Evolutionary conservation across 2,888 invertebrate species (phyloP).

Genomic region (Rhorus exstirpatorius): DNA sequence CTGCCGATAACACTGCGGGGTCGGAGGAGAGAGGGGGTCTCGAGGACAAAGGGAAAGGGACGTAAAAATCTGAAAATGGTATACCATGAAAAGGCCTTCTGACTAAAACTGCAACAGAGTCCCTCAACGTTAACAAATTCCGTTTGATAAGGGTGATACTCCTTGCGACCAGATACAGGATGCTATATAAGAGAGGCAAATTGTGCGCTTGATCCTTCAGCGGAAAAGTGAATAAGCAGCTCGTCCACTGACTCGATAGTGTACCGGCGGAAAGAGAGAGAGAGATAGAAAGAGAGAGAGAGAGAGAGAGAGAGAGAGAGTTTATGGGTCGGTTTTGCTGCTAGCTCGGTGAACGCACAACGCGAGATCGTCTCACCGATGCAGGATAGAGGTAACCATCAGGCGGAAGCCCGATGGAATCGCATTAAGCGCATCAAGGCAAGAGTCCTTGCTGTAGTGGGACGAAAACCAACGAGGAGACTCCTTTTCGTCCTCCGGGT

Average conservation of each 20-base stretch:
- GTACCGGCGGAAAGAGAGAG: constrained; percentile 1
- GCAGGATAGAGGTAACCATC: constrained; percentile 74
- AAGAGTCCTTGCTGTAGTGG: constrained; percentile 67
- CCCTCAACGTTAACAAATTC: constrained; percentile 71
- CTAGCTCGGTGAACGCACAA: constrained; percentile 31
- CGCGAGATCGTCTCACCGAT: constrained; percentile 76
- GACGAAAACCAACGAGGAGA: constrained; percentile 24
- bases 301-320: too few relatives aligned
- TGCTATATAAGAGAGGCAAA: constrained; percentile 17
- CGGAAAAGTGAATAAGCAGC: constrained; percentile 20
- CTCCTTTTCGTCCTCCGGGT: constrained; percentile 19
- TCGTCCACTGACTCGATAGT: neutral
- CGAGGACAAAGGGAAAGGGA: too few relatives aligned
- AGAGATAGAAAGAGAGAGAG: too few relatives aligned
- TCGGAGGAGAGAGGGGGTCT: too few relatives aligned
- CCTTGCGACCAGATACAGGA: constrained; percentile 42
- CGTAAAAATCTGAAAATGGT: too few relatives aligned
- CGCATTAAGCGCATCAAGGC: constrained; percentile 80
- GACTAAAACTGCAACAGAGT: constrained; percentile 1
- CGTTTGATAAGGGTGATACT: constrained; percentile 67
- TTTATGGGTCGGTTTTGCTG: constrained; percentile 21
- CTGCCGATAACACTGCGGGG: too few relatives aligned
- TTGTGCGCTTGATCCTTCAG: constrained; percentile 2
- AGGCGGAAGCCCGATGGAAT: constrained; percentile 79
- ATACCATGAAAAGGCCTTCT: constrained; percentile 60